Percentiles rank a stretch among this genome's conserved stretches.
phyloP scores from a whole-genome alignment of 1,140 invertebrate genomes.

The Zaprionus kolodkinae region DNA sequence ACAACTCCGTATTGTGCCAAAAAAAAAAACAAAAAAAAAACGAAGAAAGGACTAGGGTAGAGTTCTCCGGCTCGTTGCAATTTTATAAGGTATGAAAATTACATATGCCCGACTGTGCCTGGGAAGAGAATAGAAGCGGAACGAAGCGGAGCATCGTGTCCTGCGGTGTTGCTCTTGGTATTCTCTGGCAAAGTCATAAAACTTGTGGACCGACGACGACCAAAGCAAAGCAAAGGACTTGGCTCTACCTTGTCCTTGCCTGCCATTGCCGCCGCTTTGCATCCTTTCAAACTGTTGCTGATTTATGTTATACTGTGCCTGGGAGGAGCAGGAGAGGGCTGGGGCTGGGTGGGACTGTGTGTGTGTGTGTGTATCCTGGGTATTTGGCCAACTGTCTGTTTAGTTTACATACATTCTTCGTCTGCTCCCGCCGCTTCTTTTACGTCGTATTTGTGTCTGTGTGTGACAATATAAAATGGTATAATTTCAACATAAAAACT shows the following conservation, averaged over 20 bases:
- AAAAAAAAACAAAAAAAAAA: slow-evolving; percentile 23
- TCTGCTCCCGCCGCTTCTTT: not conserved
- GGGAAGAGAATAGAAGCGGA: slow-evolving; percentile 7
- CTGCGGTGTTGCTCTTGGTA: slow-evolving; percentile 14
- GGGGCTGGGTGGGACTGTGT: slow-evolving; percentile 2
- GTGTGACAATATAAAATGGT: slow-evolving; percentile 75
- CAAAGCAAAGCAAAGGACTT: slow-evolving; percentile 17
- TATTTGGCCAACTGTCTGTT: slow-evolving; percentile 46
- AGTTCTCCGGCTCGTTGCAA: slow-evolving; percentile 26
- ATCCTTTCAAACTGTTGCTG: slow-evolving; percentile 74
- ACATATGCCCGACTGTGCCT: slow-evolving; percentile 44
- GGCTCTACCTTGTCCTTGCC: slow-evolving; percentile 51
- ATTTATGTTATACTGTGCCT: slow-evolving; percentile 54
- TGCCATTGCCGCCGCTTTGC: slow-evolving; percentile 29
- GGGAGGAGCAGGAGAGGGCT: slow-evolving; percentile 1
- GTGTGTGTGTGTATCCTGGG: not conserved
- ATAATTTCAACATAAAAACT: slow-evolving; percentile 75
- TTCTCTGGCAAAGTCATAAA: slow-evolving; percentile 40
- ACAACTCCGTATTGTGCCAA: slow-evolving; percentile 1
- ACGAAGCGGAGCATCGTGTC: not conserved
- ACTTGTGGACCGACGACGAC: slow-evolving; percentile 14
- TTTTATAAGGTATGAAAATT: slow-evolving; percentile 71
- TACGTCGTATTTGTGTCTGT: slow-evolving; percentile 9
- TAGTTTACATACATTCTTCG: slow-evolving; percentile 56
- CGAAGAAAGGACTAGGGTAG: not conserved